Evolutionary conservation across 2,888 invertebrate species (phyloP), one percentile per base, ranked within the genome.

Genomic region (Busseola fusca): DNA sequence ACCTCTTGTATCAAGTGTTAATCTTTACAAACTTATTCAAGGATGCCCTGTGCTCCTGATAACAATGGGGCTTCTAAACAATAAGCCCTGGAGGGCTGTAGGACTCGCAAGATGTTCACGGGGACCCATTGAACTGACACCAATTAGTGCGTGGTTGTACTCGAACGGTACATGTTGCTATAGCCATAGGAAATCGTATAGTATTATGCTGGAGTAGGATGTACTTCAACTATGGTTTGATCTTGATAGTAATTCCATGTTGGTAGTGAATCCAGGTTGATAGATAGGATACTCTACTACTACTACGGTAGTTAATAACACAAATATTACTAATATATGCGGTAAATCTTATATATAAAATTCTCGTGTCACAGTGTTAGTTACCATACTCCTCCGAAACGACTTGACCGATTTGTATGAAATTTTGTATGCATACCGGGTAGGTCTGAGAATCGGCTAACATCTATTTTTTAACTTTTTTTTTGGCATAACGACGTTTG

Each of bases 101-200:
- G 73, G 40, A 70, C 66, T 71, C 54, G 63, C 71, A 21, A 48
- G 70, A 57, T 25, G 58, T 64, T 82, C 64, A 62, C 58, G 65
- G 59, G 59, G 63, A 58, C 12, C 72, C 72, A 76, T 79, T 82
- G 74, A 79, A 72, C 76, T 63, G 72, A 21, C 34, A 58, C 70
- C 81, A 83, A 83, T 83, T 84, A 84, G 73, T 40, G 56, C 52
- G 63, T 56, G 64, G 59, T 64, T 68, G 69, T 34, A 60, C 76
- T 64, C 57, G 77, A 64, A 70, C 30, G 14, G 18, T 12, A 34
- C 21, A 25, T 14, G 42, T 37, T 25, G 5, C 2, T 69, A 5
- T 48, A 21, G 34, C 14, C 1, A 40, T 48, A 14, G 6, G 12
- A 25, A 30, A 3, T 25, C 16, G 21, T 69, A n/a, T 30, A 21